Base-by-base conservation (phyloP, 2,888 invertebrate genomes). In the Phyllotreta striolata region DNA sequence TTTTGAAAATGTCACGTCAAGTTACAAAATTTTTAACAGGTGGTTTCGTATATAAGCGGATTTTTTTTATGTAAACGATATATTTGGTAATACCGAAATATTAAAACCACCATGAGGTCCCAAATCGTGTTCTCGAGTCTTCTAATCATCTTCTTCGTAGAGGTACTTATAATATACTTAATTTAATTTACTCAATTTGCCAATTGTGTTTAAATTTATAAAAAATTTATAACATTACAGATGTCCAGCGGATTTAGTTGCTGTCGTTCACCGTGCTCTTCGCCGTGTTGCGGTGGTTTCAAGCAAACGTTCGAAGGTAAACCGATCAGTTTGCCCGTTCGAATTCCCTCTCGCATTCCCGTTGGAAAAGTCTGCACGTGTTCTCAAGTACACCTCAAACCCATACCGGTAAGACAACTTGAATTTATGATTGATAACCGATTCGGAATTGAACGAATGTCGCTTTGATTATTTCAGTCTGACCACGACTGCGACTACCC, bases 321-420 rank as follows among this genome's bases (percentile, higher is more conserved):
- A 2, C 44, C n/a, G 1, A 44, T 44, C 3, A 2, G n/a, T 44
- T n/a, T 44, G 12, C 44, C 44, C 7, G 9, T 44, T 44, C 44
- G 12, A 5, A 10, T 44, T 44, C 44, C 44, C 14, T 10, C 8
- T 14, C 7, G n/a, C 12, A 44, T 44, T 44, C 44, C 44, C 10
- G 4, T 44, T 13, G 44, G 44, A 44, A 44, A 14, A 44, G 44
- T 44, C 1, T 44, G 44, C 10, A 44, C 44, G 10, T 44, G 44
- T 9, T 12, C 9, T 9, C 7, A 44, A 7, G 10, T 44, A 13
- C 44, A 44, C 10, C 9, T 44, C 10, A 44, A 44, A 44, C 44
- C 44, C 1, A 5, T 44, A 44, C 1, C 12, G 44, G 44, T 44
- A 44, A 44, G 6, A 44, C 4, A 24, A 3, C 24, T 24, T 24